phyloP scores from a whole-genome alignment of 2,888 invertebrate species.

The Mystacides longicornis region DNA sequence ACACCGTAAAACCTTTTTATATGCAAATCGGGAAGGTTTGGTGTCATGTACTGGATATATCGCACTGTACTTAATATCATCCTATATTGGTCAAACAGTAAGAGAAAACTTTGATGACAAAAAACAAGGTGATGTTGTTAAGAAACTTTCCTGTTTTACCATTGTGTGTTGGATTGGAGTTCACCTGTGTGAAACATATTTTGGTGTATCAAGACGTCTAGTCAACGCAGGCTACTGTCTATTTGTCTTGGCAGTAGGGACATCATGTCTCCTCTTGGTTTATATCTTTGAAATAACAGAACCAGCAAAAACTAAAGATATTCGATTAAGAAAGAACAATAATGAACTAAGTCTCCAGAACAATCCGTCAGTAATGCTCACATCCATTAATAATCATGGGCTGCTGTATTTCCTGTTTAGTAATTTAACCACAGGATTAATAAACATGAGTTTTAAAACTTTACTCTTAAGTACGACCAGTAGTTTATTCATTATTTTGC shows the following conservation, averaged over 20 bases:
- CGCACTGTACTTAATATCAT: conserved; percentile 71
- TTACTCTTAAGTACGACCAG: conserved; percentile 36
- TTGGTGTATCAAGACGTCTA: conserved; percentile 67
- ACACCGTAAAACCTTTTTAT: conserved; percentile 53
- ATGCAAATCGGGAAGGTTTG: conserved; percentile 89
- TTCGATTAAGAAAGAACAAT: conserved; percentile 10
- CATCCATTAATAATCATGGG: conserved; percentile 73
- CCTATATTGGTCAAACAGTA: conserved; percentile 53
- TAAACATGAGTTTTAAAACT: conserved; percentile 68
- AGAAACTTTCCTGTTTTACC: conserved; percentile 25
- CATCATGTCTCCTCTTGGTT: conserved; percentile 47
- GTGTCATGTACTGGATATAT: conserved; percentile 80
- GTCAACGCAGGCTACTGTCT: conserved; percentile 77
- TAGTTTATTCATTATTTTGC: conserved; percentile 48
- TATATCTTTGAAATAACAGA: conserved; percentile 46
- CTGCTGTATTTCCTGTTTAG: conserved; percentile 75
- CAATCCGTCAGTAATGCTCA: conserved; percentile 51
- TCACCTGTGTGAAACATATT: conserved; percentile 41
- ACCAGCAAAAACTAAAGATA: conserved; percentile 6
- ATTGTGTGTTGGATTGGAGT: conserved; percentile 40
- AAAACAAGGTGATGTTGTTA: conserved; percentile 26
- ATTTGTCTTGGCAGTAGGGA: conserved; percentile 64
- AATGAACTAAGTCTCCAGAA: conserved; percentile 24
- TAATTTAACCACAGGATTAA: conserved; percentile 76
- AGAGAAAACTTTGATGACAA: conserved; percentile 32